These are phyloP conservation scores for Pheosia tremula DNA, from an alignment of 2,888 invertebrate genomes.

Conservation along the genomic window DNA sequence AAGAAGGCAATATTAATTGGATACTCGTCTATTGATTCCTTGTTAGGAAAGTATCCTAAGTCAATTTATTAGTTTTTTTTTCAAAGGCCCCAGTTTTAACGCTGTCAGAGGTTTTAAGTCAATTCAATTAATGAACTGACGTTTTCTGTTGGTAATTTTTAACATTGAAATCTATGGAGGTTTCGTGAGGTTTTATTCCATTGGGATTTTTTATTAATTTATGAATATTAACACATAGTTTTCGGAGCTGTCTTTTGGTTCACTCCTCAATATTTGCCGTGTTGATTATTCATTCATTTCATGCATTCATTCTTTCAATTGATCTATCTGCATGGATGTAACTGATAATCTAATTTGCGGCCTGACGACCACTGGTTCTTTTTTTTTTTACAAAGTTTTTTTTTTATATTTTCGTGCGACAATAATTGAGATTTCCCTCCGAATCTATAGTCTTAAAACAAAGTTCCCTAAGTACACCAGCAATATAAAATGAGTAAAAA, in stretches of 20 bases:
- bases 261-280: too few relatives aligned
- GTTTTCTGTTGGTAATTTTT: neutral
- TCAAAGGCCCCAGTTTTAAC: neutral
- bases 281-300: too few relatives aligned
- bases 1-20: neutral
- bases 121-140: slow-evolving; percentile 5
- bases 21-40: slow-evolving; percentile 4
- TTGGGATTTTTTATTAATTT: neutral
- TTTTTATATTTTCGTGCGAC: too few relatives aligned
- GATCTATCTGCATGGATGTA: too few relatives aligned
- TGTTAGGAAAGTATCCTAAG: slow-evolving; percentile 6
- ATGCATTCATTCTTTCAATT: too few relatives aligned
- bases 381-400: too few relatives aligned
- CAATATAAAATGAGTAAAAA: slow-evolving; percentile 34
- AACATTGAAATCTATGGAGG: neutral
- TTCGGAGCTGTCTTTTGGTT: too few relatives aligned
- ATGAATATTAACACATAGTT: neutral
- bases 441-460: neutral
- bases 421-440: too few relatives aligned
- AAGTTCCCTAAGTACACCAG: slow-evolving; percentile 7
- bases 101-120: neutral
- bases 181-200: neutral
- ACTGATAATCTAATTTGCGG: too few relatives aligned
- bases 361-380: too few relatives aligned
- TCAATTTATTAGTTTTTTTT: slow-evolving; percentile 4